A percentile compares a stretch with the other conserved stretches of the same genome.
These are phyloP conservation scores for Pocillopora verrucosa DNA, from an alignment of 64 coral and sea anemone species.

Conservation along the genomic window DNA sequence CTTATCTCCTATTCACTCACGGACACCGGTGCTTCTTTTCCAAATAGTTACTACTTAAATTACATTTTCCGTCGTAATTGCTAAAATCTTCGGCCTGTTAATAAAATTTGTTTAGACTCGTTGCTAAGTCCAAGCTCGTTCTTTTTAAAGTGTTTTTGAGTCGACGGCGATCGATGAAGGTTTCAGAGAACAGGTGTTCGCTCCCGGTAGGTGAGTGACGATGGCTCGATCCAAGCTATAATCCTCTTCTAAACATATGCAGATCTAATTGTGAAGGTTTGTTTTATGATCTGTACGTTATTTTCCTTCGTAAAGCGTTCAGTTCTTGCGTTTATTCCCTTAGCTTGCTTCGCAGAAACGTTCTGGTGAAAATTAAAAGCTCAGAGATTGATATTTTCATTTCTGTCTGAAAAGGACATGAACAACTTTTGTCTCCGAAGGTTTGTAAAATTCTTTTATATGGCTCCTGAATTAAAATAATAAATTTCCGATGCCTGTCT, in stretches of 20 bases:
- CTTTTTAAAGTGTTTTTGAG: not conserved
- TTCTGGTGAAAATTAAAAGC: not conserved
- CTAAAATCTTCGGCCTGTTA: not conserved
- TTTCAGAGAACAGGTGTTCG: not conserved
- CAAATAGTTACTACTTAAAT: not conserved
- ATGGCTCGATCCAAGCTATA: not conserved
- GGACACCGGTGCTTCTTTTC: too few species aligned
- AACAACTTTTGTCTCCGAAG: not conserved
- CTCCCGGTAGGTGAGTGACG: not conserved
- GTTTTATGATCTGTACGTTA: not conserved
- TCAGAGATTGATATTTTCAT: not conserved
- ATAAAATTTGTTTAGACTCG: not conserved
- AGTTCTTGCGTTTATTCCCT: not conserved
- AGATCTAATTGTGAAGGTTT: conserved; percentile 8
- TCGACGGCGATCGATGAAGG: not conserved
- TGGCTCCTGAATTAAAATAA: not conserved
- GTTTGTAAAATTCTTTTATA: not conserved
- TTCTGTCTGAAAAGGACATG: not conserved
- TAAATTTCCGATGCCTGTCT: not conserved
- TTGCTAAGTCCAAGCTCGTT: not conserved
- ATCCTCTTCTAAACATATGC: not conserved
- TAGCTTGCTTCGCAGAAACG: not conserved
- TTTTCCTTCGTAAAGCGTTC: not conserved
- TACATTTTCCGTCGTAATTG: not conserved
- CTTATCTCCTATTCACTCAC: too few species aligned